phyloP scores from a whole-genome alignment of 2,888 invertebrate genomes.

The Cecidostiba fungosa region DNA sequence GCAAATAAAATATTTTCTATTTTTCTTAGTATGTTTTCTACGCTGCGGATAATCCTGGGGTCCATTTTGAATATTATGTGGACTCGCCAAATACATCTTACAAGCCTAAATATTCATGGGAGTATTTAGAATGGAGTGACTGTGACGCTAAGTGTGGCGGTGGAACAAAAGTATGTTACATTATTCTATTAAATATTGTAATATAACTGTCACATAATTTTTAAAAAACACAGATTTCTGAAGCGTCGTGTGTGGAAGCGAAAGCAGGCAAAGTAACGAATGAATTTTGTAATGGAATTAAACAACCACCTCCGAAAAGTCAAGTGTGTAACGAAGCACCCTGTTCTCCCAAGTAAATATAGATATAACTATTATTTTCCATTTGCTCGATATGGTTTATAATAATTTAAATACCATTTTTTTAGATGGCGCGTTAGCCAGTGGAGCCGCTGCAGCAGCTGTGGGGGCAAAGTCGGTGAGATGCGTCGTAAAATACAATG shows the following conservation, averaged over 20 bases:
- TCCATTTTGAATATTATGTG: slow-evolving; percentile 90
- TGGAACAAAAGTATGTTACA: slow-evolving; percentile 82
- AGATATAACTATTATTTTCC: neutral
- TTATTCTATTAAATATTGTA: neutral
- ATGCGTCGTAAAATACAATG: slow-evolving; percentile 81
- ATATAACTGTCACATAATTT: too few relatives aligned
- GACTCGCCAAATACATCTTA: slow-evolving; percentile 82
- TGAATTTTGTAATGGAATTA: slow-evolving; percentile 78
- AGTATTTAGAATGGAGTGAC: slow-evolving; percentile 89
- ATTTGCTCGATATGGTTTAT: too few relatives aligned
- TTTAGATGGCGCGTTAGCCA: slow-evolving; percentile 84
- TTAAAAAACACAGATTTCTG: slow-evolving; percentile 71
- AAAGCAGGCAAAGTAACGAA: slow-evolving; percentile 83
- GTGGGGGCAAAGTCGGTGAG: slow-evolving; percentile 80
- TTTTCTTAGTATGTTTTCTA: slow-evolving; percentile 69
- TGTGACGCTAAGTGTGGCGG: slow-evolving; percentile 90
- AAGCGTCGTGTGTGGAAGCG: slow-evolving; percentile 83
- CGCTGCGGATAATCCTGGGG: slow-evolving; percentile 86
- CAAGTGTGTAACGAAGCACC: slow-evolving; percentile 80
- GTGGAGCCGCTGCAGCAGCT: slow-evolving; percentile 85
- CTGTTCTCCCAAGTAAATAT: slow-evolving; percentile 80
- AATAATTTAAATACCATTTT: neutral
- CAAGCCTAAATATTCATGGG: slow-evolving; percentile 86
- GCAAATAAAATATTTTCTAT: neutral
- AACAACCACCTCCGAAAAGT: slow-evolving; percentile 78